Percentiles rank a stretch among this genome's conserved stretches.
phyloP scores from a whole-genome alignment of 2,888 invertebrate genomes.

The Drosophila paramelanica region DNA sequence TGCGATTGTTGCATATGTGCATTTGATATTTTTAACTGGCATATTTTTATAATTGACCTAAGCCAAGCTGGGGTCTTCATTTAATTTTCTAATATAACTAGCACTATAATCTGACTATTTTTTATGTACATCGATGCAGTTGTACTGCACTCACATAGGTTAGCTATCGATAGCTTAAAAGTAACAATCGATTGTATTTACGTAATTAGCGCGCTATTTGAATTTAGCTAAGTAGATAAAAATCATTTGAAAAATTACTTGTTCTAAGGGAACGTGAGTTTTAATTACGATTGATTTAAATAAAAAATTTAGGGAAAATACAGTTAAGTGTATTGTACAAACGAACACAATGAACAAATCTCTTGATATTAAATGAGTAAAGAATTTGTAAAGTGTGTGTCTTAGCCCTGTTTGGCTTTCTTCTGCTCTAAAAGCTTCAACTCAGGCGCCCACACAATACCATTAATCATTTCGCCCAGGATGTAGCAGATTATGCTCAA shows the following conservation, averaged over 20 bases:
- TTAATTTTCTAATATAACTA: not conserved
- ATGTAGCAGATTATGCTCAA: constrained; percentile 88
- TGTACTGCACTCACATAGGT: not conserved
- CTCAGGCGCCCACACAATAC: constrained; percentile 89
- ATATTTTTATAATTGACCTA: not conserved
- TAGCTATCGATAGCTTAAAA: constrained; percentile 7
- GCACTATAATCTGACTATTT: not conserved
- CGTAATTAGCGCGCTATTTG: not conserved
- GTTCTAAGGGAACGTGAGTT: constrained; percentile 8
- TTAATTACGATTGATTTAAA: constrained; percentile 6
- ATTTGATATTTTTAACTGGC: not conserved
- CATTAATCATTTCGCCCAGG: constrained; percentile 90
- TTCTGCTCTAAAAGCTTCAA: constrained; percentile 83
- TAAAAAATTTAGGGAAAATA: constrained; percentile 5
- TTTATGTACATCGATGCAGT: not conserved
- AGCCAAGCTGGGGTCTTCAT: rapidly evolving
- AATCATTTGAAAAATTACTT: not conserved
- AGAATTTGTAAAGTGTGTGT: not conserved
- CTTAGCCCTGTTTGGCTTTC: constrained; percentile 46
- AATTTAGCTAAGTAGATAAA: not conserved
- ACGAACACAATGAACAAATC: constrained; percentile 22
- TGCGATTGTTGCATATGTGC: constrained; percentile 25
- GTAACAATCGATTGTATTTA: constrained; percentile 18
- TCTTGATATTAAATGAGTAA: constrained; percentile 4
- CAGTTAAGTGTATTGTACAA: constrained; percentile 20